Evolutionary conservation across 2,888 invertebrate species (phyloP).

Genomic region (Catonia carolina): DNA sequence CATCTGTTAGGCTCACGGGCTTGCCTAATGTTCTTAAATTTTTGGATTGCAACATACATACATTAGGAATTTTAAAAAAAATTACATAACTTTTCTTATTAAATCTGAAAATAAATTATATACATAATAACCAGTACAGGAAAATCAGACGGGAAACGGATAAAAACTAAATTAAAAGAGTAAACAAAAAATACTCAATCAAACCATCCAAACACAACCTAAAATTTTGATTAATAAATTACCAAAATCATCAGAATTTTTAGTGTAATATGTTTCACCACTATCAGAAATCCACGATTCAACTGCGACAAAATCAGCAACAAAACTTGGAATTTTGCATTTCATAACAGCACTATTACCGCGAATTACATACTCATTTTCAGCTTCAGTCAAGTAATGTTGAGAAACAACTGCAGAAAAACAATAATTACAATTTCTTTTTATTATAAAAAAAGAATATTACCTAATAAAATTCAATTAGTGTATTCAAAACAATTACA

Average conservation of each 20-base stretch:
- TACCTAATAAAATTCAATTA: not conserved
- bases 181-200: too few relatives aligned
- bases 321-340: slow-evolving; percentile 88
- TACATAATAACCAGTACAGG: too few relatives aligned
- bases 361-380: slow-evolving; percentile 84
- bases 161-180: too few relatives aligned
- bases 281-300: slow-evolving; percentile 80
- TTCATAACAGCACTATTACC: slow-evolving; percentile 85
- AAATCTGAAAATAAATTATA: too few relatives aligned
- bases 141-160: too few relatives aligned
- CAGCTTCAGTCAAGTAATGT: slow-evolving; percentile 74
- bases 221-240: not conserved
- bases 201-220: not conserved
- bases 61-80: too few relatives aligned
- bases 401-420: slow-evolving; percentile 63
- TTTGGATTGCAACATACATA: too few relatives aligned
- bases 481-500: not conserved
- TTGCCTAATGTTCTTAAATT: too few relatives aligned
- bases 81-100: too few relatives aligned
- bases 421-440: slow-evolving; percentile 36
- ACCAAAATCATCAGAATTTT: slow-evolving; percentile 37
- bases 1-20: too few relatives aligned
- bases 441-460: not conserved
- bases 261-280: slow-evolving; percentile 56
- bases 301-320: slow-evolving; percentile 85